Conservation (phyloP, 2,113 vertebrate genomes). For the Peromyscus californicus region DNA sequence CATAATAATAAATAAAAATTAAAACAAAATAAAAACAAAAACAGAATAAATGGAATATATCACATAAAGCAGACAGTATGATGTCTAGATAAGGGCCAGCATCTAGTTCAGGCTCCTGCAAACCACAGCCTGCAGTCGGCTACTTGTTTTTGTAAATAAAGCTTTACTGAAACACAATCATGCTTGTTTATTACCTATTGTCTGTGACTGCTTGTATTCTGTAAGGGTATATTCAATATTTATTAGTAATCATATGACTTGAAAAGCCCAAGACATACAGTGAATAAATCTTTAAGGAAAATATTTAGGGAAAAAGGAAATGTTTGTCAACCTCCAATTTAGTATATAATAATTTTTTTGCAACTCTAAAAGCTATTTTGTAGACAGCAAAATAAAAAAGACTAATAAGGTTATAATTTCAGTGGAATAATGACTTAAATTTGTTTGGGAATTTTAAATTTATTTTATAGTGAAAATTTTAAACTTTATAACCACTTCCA, state of each 20-base stretch:
- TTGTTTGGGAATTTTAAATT: neutral
- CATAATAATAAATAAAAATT: neutral
- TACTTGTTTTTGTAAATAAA: conserved; percentile 44
- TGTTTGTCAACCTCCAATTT: conserved; percentile 21
- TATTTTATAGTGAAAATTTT: conserved; percentile 23
- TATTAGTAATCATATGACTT: neutral
- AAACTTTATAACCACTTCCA: neutral
- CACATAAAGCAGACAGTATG: neutral
- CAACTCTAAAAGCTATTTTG: neutral
- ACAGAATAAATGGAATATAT: neutral
- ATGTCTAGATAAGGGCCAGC: neutral
- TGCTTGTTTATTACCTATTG: neutral
- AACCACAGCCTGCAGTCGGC: neutral
- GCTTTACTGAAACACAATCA: neutral
- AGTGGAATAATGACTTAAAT: conserved; percentile 27
- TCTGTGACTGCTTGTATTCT: neutral
- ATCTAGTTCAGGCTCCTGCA: neutral
- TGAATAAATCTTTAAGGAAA: conserved; percentile 9
- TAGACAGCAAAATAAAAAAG: conserved; percentile 20
- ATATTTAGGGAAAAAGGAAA: neutral
- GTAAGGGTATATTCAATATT: neutral
- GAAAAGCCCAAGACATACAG: neutral
- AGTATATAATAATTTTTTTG: conserved; percentile 9
- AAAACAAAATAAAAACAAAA: neutral
- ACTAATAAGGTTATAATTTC: neutral